Evolutionary conservation across 1,140 invertebrate species (phyloP).

Genomic region (Drosophila varians): DNA sequence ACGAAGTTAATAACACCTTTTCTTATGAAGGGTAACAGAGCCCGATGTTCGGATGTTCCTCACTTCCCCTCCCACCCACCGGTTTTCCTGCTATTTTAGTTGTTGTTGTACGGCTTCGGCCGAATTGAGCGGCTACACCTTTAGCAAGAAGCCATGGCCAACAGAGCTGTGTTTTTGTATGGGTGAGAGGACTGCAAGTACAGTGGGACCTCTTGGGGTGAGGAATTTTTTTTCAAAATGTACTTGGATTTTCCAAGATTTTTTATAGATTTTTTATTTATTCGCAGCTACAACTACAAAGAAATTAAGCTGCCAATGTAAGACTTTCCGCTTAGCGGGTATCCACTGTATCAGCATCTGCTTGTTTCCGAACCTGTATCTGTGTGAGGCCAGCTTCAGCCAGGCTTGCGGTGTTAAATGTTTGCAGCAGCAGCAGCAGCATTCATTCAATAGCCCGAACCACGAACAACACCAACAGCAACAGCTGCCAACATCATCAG

Average conservation of each 20-base stretch:
- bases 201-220: background rate
- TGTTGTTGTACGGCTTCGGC: constrained; percentile 72
- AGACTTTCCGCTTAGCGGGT: constrained; percentile 10
- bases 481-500: constrained; percentile 69
- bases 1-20: constrained; percentile 79
- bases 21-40: constrained; percentile 71
- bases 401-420: constrained; percentile 76
- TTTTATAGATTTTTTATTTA: too few species aligned
- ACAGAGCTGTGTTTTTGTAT: constrained; percentile 27
- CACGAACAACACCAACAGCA: constrained; percentile 36
- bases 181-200: constrained; percentile 13
- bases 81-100: constrained; percentile 13
- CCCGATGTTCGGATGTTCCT: constrained; percentile 35
- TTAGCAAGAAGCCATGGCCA: constrained; percentile 51
- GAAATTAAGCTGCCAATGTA: too few species aligned
- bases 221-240: background rate
- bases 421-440: constrained; percentile 65
- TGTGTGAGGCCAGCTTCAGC: constrained; percentile 68
- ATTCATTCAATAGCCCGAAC: constrained; percentile 73
- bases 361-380: constrained; percentile 20
- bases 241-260: too few species aligned
- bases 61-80: constrained; percentile 4
- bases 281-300: too few species aligned
- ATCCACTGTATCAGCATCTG: constrained; percentile 44
- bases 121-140: constrained; percentile 64